Evolutionary conservation across 2,113 vertebrate genomes (phyloP), one percentile per base, ranked within the genome.

Genomic region (Halcyon malimbica): DNA sequence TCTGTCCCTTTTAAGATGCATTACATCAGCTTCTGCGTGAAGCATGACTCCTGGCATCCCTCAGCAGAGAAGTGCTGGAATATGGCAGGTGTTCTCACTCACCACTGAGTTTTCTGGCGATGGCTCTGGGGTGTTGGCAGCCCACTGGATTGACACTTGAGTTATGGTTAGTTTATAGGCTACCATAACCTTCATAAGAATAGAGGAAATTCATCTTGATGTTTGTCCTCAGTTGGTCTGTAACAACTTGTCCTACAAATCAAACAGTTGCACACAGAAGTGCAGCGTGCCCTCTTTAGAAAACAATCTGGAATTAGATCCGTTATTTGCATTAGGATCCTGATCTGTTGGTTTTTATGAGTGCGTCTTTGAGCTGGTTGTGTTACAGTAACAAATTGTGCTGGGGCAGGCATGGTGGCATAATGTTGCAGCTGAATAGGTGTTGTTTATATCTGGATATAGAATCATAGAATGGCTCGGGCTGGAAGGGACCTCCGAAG

Each of bases 1-100:
- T 33, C 31, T 87, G 0, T 50, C 23, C 50, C 31, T 95, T 89
- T 82, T 85, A 63, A 90, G 87, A 50, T 4, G 1, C 85, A 80
- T 86, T 93, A 59, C 76, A 54, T 94, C 90, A 92, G 83, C n/a
- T 93, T 80, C 86, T 87, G 84, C 57, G 4, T 31, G 70, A 87
- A 73, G 81, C 44, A 56, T 19, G 46, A 74, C 41, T 96, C n/a
- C n/a, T 96, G 89, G 75, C 90, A 63, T 57, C 54, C 50, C 59
- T 85, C 39, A 46, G 54, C 63, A 69, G 57, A 53, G 74, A 33
- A 87, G 41, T 54, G 24, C 44, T 65, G 67, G 91, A 35, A 11
- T 7, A 10, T 6, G 24, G 70, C 87, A 93, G 91, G 81, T 94
- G 91, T 83, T 93, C 69, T 79, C 67, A 29, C 75, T 95, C 91